Conservation (phyloP, 2,797 vertebrate genomes). For the Onychomys leucogaster region DNA sequence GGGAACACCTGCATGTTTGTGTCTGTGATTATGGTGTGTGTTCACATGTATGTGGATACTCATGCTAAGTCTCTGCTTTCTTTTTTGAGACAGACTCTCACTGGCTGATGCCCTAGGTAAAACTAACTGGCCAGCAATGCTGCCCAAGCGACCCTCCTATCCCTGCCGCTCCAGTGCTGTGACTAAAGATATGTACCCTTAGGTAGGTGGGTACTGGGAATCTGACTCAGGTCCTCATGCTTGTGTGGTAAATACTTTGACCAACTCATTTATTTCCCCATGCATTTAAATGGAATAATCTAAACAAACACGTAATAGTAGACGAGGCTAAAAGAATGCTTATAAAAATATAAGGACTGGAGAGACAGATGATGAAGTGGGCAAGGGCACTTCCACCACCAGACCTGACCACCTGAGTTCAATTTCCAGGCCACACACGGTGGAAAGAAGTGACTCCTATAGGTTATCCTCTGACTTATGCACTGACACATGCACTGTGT, state of each 20-base stretch:
- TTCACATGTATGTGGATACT: neutral
- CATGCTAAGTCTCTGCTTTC: neutral
- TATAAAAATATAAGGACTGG: too few species aligned
- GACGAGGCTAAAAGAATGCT: neutral
- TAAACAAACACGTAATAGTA: neutral
- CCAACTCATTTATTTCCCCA: neutral
- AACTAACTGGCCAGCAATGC: neutral
- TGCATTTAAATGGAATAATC: conserved; percentile 20
- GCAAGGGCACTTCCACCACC: neutral
- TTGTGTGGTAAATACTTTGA: neutral
- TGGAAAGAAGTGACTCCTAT: neutral
- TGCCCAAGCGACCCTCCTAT: neutral
- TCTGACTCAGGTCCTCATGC: neutral
- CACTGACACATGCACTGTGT: neutral
- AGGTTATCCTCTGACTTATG: neutral
- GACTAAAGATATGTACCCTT: neutral
- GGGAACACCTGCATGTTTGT: neutral
- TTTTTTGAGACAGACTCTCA: neutral
- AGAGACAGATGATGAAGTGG: neutral
- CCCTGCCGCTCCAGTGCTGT: neutral
- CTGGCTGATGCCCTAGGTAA: neutral
- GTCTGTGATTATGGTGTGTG: neutral
- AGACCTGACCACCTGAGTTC: neutral
- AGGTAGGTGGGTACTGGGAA: neutral
- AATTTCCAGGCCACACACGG: neutral